Base-by-base conservation (phyloP, 2,888 invertebrate species). In the Helleia helle region DNA sequence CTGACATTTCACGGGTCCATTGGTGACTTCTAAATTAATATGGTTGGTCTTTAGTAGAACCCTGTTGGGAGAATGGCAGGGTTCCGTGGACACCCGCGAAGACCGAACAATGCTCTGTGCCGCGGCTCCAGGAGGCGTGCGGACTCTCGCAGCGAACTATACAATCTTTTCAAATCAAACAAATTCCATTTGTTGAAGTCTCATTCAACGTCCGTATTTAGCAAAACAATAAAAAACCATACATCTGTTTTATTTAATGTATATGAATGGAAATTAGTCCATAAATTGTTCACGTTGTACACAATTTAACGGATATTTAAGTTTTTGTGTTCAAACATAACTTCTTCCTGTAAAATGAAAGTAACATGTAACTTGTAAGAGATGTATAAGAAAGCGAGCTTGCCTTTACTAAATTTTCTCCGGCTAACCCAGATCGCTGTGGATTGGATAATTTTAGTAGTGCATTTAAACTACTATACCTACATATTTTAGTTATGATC, bases 81-180 rank as follows among this genome's bases (percentile, higher is more conserved):
- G 77, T 65, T 54, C 69, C 75, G 53, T 48, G 81, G 73, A 68
- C 77, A 60, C 83, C 83, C 81, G 79, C 67, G 68, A 71, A 61
- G 64, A 47, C 45, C 68, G 67, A 62, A 83, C 83, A 83, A 83
- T 70, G 63, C 52, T 48, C 54, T 51, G 56, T 58, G 61, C 56
- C 56, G 58, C 62, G 62, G 62, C 59, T 54, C 65, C 59, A 55
- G 50, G 56, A 59, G 59, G 55, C 62, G 65, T 62, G 67, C 69
- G 67, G 46, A 38, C 61, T 59, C 66, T 62, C 62, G 65, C 66
- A 50, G 49, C 44, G 52, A 57, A 56, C 71, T 59, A 75, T 77
- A 76, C 73, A 70, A 63, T 72, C 77, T 70, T 71, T 75, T 79
- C 75, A 83, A 81, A 77, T 79, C 77, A 80, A 76, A 80, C 77